phyloP scores from a whole-genome alignment of 2,113 vertebrate genomes.

The Circaetus cinerascens region DNA sequence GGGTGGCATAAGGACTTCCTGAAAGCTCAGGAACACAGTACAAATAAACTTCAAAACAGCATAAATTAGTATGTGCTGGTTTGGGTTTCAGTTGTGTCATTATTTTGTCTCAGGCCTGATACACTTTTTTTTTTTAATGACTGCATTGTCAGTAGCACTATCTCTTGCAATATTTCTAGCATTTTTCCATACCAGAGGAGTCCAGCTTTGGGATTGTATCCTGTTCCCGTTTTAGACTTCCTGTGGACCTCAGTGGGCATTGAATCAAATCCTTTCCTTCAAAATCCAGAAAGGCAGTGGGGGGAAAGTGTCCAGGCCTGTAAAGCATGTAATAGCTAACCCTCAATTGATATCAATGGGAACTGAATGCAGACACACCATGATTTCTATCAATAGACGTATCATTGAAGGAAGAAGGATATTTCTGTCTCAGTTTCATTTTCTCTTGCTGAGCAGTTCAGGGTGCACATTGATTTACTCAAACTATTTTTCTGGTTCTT shows the following conservation, averaged over 20 bases:
- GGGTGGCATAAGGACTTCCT: neutral
- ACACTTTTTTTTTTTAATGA: neutral
- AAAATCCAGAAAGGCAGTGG: neutral
- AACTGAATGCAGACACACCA: neutral
- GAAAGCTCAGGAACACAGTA: neutral
- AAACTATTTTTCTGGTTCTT: neutral
- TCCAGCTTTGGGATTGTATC: neutral
- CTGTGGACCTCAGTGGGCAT: neutral
- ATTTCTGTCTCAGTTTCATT: neutral
- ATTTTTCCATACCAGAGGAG: neutral
- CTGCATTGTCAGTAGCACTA: neutral
- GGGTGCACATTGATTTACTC: neutral
- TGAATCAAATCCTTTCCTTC: neutral
- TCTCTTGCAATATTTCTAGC: neutral
- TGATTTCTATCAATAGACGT: neutral
- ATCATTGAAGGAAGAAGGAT: neutral
- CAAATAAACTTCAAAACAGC: neutral
- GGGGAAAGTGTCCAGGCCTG: neutral
- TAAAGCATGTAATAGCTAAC: neutral
- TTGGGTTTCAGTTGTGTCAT: neutral
- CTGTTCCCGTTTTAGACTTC: neutral
- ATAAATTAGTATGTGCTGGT: neutral
- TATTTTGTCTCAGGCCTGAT: neutral
- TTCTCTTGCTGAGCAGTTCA: neutral
- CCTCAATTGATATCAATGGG: neutral